A percentile compares a stretch with the other conserved stretches of the same genome.
These are phyloP conservation scores for Microtus pennsylvanicus DNA, from an alignment of 2,113 vertebrate genomes.

Conservation along the genomic window DNA sequence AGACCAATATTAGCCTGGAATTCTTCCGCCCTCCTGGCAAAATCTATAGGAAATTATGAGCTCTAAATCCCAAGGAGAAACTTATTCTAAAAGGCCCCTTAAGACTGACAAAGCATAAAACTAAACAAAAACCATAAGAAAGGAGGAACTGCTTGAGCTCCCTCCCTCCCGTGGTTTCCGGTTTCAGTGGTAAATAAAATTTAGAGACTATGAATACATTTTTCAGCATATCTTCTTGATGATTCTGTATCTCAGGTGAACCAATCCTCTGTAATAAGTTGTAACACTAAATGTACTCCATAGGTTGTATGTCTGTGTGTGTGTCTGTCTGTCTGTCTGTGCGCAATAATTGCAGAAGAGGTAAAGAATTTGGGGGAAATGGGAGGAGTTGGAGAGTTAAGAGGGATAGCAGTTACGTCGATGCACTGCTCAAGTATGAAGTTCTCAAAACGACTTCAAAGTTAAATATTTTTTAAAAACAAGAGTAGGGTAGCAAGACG, in stretches of 20 bases:
- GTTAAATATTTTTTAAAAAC: neutral
- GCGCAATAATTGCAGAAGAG: neutral
- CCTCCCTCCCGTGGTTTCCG: slow-evolving; percentile 53
- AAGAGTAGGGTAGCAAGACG: neutral
- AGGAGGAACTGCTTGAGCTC: slow-evolving; percentile 32
- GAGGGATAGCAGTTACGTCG: neutral
- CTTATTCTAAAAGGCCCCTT: slow-evolving; percentile 24
- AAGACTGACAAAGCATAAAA: slow-evolving; percentile 3
- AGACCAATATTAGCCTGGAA: neutral
- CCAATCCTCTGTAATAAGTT: slow-evolving; percentile 16
- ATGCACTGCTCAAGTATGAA: neutral
- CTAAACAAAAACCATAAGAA: slow-evolving; percentile 23
- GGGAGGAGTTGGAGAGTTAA: neutral
- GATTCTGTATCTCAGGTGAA: slow-evolving; percentile 23
- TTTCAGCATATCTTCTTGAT: slow-evolving; percentile 48
- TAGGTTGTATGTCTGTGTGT: neutral
- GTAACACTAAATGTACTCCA: neutral
- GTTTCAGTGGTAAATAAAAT: slow-evolving; percentile 5
- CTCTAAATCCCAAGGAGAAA: slow-evolving; percentile 42
- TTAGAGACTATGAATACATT: neutral
- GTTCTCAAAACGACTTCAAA: neutral
- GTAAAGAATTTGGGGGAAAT: neutral
- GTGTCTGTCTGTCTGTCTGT: neutral
- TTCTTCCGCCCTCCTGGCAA: neutral
- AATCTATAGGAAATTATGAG: slow-evolving; percentile 38